Evolutionary conservation across 2,113 vertebrate species (phyloP).

Genomic region (Coregonus clupeaformis): DNA sequence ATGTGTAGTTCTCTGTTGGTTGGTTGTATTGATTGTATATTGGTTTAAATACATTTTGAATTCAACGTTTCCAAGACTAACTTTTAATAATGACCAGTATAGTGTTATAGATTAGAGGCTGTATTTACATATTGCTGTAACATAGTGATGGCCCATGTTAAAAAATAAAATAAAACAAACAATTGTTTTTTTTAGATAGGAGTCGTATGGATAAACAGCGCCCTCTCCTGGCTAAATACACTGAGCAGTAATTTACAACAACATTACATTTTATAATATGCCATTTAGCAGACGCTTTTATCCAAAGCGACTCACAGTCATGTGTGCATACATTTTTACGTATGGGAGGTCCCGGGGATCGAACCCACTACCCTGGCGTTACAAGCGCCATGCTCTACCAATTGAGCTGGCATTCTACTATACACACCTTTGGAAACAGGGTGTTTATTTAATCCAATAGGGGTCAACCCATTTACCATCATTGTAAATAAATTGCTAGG

Average conservation of each 20-base stretch:
- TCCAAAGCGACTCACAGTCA: no score
- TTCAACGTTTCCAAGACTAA: background rate
- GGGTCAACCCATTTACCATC: no score
- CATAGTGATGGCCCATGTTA: background rate
- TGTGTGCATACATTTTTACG: no score
- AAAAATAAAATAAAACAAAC: no score
- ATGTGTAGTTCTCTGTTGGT: slow-evolving; percentile 14
- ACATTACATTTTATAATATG: background rate
- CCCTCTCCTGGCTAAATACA: background rate
- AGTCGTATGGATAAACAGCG: background rate
- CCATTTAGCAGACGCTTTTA: no score
- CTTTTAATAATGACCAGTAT: background rate
- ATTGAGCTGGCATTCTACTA: background rate
- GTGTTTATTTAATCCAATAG: background rate
- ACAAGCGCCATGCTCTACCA: no score
- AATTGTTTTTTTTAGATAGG: background rate
- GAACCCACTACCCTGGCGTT: no score
- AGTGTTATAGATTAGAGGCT: background rate
- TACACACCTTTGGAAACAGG: no score
- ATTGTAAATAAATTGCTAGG: background rate
- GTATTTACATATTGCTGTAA: background rate
- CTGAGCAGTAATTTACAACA: background rate
- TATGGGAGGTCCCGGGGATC: no score
- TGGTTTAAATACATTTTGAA: slow-evolving; percentile 22
- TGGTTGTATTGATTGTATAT: slow-evolving; percentile 25